phyloP scores from a whole-genome alignment of 2,888 invertebrate genomes.

The Ochropleura plecta region DNA sequence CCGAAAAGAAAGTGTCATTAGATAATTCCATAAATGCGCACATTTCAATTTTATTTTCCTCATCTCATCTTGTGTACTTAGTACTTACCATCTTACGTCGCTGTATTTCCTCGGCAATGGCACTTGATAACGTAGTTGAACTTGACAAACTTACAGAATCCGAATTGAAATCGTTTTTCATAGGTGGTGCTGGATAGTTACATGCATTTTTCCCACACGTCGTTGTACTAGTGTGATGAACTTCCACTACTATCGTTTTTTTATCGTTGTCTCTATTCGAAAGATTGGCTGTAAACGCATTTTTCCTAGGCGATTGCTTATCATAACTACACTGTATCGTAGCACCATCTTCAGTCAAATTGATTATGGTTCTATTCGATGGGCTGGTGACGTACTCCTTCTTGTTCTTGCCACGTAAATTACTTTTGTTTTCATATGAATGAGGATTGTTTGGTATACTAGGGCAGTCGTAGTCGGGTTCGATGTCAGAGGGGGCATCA shows the following conservation, averaged over 20 bases:
- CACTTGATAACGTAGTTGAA: constrained; percentile 86
- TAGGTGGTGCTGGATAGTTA: constrained; percentile 76
- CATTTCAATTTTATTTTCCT: constrained; percentile 12
- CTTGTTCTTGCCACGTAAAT: constrained; percentile 76
- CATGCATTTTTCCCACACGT: constrained; percentile 80
- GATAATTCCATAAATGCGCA: constrained; percentile 42
- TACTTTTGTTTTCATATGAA: constrained; percentile 84
- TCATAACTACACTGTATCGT: constrained; percentile 92
- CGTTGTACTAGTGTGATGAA: constrained; percentile 89
- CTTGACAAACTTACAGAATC: constrained; percentile 83
- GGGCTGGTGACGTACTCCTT: constrained; percentile 82
- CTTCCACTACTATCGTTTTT: constrained; percentile 94
- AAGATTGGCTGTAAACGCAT: constrained; percentile 78
- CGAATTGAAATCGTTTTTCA: constrained; percentile 75
- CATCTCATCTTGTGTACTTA: constrained; percentile 64
- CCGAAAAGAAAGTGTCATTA: constrained; percentile 21
- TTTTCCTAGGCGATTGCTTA: constrained; percentile 84
- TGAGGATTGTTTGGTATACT: constrained; percentile 89
- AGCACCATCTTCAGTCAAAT: constrained; percentile 93
- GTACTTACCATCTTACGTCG: constrained; percentile 82
- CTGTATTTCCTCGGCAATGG: constrained; percentile 88
- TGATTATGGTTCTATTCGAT: constrained; percentile 93
- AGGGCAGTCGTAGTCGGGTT: constrained; percentile 87
- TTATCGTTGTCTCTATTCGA: constrained; percentile 84
- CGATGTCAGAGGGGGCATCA: constrained; percentile 88